Percentiles rank a stretch among this genome's conserved stretches.
Evolutionary conservation across 1,140 invertebrate genomes (phyloP).

Genomic region (Calosoma granatense): DNA sequence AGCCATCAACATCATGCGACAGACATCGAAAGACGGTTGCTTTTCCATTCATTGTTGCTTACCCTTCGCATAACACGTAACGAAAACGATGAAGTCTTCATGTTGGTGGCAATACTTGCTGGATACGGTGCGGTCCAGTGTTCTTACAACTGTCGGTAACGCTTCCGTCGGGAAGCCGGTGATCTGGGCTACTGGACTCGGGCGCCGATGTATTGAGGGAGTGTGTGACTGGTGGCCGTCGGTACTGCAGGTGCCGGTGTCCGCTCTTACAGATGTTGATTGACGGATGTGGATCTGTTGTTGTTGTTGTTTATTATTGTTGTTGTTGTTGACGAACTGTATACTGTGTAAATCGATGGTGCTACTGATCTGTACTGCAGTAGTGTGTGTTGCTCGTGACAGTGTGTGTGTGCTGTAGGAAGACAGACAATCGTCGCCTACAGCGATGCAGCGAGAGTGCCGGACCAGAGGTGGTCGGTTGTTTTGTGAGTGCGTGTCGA

Average conservation of each 20-base stretch:
- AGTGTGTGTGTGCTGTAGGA: too few relatives aligned
- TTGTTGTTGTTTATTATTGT: too few relatives aligned
- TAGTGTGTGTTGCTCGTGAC: too few relatives aligned
- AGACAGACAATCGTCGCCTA: not conserved
- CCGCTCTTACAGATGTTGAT: too few relatives aligned
- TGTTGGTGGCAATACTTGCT: constrained; percentile 43
- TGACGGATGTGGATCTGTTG: too few relatives aligned
- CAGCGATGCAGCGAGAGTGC: not conserved
- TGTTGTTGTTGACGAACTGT: too few relatives aligned
- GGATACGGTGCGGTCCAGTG: not conserved
- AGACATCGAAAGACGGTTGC: too few relatives aligned
- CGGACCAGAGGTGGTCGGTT: not conserved
- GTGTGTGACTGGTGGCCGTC: not conserved
- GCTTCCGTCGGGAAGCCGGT: not conserved
- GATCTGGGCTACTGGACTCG: not conserved
- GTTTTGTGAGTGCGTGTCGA: not conserved
- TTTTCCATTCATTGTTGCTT: too few relatives aligned
- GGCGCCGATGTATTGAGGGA: not conserved
- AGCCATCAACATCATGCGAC: too few relatives aligned
- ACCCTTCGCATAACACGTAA: constrained; percentile 67
- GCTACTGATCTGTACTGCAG: too few relatives aligned
- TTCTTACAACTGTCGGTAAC: not conserved
- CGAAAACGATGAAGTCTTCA: constrained; percentile 71
- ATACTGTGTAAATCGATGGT: too few relatives aligned
- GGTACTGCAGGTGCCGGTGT: too few relatives aligned